Percentiles rank a stretch among this genome's conserved stretches.
phyloP scores from a whole-genome alignment of 2,888 invertebrate species.

The Phragmatobia fuliginosa region DNA sequence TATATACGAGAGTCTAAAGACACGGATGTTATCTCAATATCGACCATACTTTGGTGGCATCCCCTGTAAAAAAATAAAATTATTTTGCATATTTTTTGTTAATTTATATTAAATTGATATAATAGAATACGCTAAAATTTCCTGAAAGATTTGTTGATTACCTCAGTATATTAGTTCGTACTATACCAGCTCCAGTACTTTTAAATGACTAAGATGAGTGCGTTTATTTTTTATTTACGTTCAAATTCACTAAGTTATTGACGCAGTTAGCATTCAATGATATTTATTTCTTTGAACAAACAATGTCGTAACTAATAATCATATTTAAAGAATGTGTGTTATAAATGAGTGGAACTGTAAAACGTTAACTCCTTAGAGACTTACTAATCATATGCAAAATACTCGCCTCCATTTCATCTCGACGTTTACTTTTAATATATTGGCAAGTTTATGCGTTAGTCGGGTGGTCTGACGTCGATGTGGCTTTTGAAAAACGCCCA shows the following conservation, averaged over 20 bases:
- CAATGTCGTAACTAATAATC: conserved; percentile 27
- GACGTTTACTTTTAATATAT: conserved; percentile 57
- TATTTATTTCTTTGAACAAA: conserved; percentile 40
- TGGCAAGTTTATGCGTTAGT: conserved; percentile 58
- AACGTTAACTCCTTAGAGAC: conserved; percentile 30
- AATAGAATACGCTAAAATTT: no score
- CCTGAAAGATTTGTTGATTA: no score
- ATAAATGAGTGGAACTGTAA: conserved; percentile 23
- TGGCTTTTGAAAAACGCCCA: conserved; percentile 55
- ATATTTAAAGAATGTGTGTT: conserved; percentile 31
- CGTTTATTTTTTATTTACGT: background rate
- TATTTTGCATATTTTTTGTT: background rate
- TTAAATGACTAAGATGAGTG: background rate
- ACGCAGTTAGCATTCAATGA: conserved; percentile 28
- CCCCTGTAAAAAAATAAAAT: background rate
- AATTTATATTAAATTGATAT: no score
- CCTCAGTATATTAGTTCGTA: no score
- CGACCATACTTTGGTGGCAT: background rate
- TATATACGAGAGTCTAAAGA: background rate
- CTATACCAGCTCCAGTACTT: background rate
- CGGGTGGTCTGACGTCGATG: conserved; percentile 67
- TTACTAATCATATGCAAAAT: conserved; percentile 54
- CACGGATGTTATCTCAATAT: background rate
- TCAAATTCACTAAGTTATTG: background rate
- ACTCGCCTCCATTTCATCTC: conserved; percentile 40